Conservation (phyloP, 1,140 invertebrate genomes). For the Saccostrea glomerata region DNA sequence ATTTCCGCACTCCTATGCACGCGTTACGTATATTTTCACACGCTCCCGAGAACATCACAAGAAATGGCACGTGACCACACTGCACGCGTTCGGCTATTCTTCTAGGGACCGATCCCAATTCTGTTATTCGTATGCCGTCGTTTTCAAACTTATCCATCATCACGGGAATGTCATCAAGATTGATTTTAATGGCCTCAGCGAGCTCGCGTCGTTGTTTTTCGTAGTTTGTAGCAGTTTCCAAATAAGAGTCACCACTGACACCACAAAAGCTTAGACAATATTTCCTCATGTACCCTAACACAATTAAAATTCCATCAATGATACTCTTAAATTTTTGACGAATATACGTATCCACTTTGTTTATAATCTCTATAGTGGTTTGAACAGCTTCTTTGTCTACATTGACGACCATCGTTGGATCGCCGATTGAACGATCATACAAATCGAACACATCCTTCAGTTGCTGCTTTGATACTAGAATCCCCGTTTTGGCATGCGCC, state of each 20-base stretch:
- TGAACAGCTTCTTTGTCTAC: conserved; percentile 50
- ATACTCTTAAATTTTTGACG: conserved; percentile 59
- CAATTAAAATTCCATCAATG: conserved; percentile 51
- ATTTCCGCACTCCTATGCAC: conserved; percentile 62
- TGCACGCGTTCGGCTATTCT: conserved; percentile 59
- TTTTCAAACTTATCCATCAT: conserved; percentile 66
- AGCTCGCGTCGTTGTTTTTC: conserved; percentile 66
- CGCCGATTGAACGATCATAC: conserved; percentile 53
- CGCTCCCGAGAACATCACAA: conserved; percentile 66
- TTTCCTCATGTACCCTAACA: conserved; percentile 63
- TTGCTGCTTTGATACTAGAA: conserved; percentile 42
- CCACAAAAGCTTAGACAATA: conserved; percentile 68
- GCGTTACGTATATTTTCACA: conserved; percentile 66
- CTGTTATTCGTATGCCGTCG: conserved; percentile 58
- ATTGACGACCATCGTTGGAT: conserved; percentile 54
- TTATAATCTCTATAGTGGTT: conserved; percentile 50
- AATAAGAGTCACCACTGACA: conserved; percentile 56
- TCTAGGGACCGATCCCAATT: conserved; percentile 62
- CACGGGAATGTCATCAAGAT: conserved; percentile 57
- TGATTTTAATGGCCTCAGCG: conserved; percentile 57
- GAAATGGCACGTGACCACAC: conserved; percentile 61
- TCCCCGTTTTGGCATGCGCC: conserved; percentile 27
- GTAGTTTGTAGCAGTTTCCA: conserved; percentile 71
- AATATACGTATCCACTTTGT: conserved; percentile 50
- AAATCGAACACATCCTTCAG: conserved; percentile 54